Evolutionary conservation across 2,797 vertebrate species (phyloP), one percentile per base, ranked within the genome.

Genomic region (Semotilus atromaculatus): DNA sequence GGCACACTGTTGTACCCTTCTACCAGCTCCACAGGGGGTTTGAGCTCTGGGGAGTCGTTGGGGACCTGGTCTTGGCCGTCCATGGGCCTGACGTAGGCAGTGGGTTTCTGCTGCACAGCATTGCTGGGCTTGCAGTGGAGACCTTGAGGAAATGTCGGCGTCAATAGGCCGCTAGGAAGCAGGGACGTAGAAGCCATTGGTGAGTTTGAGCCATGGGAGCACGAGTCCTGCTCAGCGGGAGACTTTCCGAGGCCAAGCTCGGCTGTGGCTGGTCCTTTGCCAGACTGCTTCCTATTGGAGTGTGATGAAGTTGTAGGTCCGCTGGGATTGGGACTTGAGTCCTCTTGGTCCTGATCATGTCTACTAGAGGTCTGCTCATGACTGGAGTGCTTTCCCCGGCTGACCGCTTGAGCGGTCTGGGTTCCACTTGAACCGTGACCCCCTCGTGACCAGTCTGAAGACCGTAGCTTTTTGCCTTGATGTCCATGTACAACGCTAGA

Each of bases 51-150:
- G 0, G 98, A 98, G 87, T 97, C 95, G 13, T 88, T 95, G 1
- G 95, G 93, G 36, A 94, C 94, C 93, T 98, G 97, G 86, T 99
- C 98, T 91, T 97, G 98, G 84, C 97, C 97, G 26, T 99, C 97
- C 98, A 99, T 98, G 84, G 98, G 98, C 79, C 97, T 95, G 76
- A 99, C 98, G 0, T 99, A 99, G 3, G 98, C 98, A 0, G 97
- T 99, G 58, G 98, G 98, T 93, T 99, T 99, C 91, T 96, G 96
- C 86, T 96, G 96, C 94, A 97, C 95, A 82, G 91, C 92, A 14
- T 93, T 91, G 77, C 91, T 94, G 29, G 94, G 94, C 93, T 99
- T 99, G 23, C 96, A 96, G 19, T 96, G 93, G 86, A 98, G 94
- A 5, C 96, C 92, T 0, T 96, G 93, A 40, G 97, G 97, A 29